Conservation (phyloP, 2,113 vertebrate species). For the Malurus melanocephalus region DNA sequence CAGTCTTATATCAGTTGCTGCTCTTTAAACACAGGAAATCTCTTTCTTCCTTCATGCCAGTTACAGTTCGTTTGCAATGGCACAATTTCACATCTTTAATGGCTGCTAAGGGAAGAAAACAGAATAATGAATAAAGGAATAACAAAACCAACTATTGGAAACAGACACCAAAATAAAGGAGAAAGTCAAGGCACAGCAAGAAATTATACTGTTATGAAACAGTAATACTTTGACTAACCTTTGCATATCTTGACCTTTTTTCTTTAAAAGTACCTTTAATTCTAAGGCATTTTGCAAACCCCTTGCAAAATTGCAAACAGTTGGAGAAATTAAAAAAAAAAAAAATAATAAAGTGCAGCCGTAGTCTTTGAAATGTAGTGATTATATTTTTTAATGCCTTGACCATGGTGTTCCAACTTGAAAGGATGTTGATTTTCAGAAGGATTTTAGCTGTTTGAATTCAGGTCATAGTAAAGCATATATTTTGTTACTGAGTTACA, state of each 20-base stretch:
- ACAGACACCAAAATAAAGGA: not conserved
- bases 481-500: not conserved
- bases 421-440: not conserved
- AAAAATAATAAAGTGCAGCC: not conserved
- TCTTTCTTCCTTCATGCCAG: not conserved
- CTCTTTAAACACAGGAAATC: not conserved
- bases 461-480: not conserved
- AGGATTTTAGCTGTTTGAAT: not conserved
- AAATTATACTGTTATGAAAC: not conserved
- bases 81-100: not conserved
- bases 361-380: not conserved
- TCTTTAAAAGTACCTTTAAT: not conserved
- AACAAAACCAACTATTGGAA: not conserved
- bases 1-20: not conserved
- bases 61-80: not conserved
- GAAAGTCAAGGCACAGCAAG: not conserved
- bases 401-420: fast-evolving
- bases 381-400: not conserved
- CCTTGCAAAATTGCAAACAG: not conserved
- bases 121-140: not conserved
- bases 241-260: not conserved
- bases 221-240: not conserved
- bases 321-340: not conserved
- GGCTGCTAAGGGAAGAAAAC: not conserved
- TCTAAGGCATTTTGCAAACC: not conserved